Evolutionary conservation across 2,888 invertebrate genomes (phyloP).

Genomic region (Carabus problematicus): DNA sequence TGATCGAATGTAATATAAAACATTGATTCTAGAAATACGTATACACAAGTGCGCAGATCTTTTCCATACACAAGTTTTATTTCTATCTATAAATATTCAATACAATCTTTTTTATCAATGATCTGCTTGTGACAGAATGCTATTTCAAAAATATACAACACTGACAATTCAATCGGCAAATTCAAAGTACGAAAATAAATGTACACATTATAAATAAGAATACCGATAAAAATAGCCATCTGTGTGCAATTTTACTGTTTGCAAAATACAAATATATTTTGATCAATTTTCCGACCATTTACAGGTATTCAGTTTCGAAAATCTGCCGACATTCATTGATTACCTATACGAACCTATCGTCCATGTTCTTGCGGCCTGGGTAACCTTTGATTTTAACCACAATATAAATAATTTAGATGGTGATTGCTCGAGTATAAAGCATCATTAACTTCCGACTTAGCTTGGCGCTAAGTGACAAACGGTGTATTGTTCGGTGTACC

Average conservation of each 20-base stretch:
- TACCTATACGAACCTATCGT: too few species aligned
- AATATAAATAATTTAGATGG: conserved; percentile 29
- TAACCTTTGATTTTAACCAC: conserved; percentile 2
- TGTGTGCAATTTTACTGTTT: too few species aligned
- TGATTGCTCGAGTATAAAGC: conserved; percentile 22
- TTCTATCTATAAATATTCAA: conserved; percentile 15
- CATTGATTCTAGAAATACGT: too few species aligned
- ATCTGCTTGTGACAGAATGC: conserved; percentile 14
- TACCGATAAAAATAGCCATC: too few species aligned
- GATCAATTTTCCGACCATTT: too few species aligned
- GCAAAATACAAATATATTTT: too few species aligned
- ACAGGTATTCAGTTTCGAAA: too few species aligned
- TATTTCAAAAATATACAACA: conserved; percentile 7
- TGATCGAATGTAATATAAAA: too few species aligned
- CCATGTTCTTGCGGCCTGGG: too few species aligned
- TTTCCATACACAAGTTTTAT: conserved; percentile 1
- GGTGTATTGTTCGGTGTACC: conserved; percentile 42
- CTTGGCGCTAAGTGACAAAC: conserved; percentile 36
- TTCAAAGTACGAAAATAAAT: background rate
- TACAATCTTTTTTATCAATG: conserved; percentile 7
- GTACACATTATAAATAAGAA: too few species aligned
- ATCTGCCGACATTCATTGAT: too few species aligned
- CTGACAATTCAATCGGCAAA: conserved; percentile 3
- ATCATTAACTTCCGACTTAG: conserved; percentile 37
- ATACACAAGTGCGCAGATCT: background rate